Percentiles rank a stretch among this genome's conserved stretches.
phyloP scores from a whole-genome alignment of 2,113 vertebrate species.

The Prunella fulvescens region DNA sequence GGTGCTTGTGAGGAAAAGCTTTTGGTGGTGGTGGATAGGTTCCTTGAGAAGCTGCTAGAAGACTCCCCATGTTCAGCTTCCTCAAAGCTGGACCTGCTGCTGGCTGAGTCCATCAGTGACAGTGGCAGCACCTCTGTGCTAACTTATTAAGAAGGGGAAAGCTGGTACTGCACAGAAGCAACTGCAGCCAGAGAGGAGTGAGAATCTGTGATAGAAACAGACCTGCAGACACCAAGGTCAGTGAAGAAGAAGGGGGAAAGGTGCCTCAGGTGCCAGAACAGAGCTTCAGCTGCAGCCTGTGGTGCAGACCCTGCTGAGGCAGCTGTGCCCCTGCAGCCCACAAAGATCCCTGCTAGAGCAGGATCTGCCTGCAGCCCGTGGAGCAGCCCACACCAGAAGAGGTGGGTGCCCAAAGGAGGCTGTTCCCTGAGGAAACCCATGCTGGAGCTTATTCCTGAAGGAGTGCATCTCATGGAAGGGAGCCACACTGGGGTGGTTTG shows the following conservation, averaged over 20 bases:
- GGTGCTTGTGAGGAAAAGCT: not conserved
- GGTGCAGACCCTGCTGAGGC: not conserved
- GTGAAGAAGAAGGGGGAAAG: not conserved
- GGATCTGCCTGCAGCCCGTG: not conserved
- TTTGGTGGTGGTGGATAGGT: not conserved
- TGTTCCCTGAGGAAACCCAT: not conserved
- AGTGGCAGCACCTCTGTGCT: not conserved
- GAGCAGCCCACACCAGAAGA: not conserved
- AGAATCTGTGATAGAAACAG: not conserved
- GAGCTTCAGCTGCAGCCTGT: not conserved
- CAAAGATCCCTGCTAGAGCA: not conserved
- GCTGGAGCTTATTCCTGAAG: not conserved
- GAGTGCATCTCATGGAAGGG: too few relatives aligned
- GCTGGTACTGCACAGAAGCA: not conserved
- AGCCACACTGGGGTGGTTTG: too few relatives aligned
- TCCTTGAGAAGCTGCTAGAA: not conserved
- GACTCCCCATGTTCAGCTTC: not conserved
- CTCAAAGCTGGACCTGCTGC: not conserved
- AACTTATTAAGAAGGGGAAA: not conserved
- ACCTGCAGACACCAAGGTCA: not conserved
- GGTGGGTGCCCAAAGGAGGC: accelerated
- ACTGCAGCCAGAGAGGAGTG: not conserved
- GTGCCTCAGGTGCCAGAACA: not conserved
- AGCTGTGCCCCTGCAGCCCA: not conserved
- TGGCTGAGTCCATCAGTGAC: too few relatives aligned